Percentiles rank a stretch among this genome's conserved stretches.
These are phyloP conservation scores for Epinephelus fuscoguttatus DNA, from an alignment of 2,113 vertebrate genomes.

Conservation along the genomic window DNA sequence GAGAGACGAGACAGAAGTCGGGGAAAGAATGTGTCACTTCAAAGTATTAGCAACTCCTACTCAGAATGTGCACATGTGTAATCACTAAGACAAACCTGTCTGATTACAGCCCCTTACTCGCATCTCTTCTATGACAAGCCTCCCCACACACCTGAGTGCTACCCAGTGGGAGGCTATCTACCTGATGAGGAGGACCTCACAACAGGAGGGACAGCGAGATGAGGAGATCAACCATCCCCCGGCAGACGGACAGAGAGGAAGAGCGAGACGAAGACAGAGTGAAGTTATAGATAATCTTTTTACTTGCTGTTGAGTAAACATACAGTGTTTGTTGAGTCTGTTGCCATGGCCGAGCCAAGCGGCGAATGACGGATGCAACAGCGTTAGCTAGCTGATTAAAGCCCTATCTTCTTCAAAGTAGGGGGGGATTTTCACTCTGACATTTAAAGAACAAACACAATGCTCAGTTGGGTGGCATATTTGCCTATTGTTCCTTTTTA, in stretches of 20 bases:
- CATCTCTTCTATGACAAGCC: conserved; percentile 20
- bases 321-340: conserved; percentile 74
- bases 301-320: conserved; percentile 73
- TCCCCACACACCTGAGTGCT: conserved; percentile 23
- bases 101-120: conserved; percentile 6
- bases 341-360: conserved; percentile 64
- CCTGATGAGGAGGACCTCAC: conserved; percentile 49
- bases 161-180: conserved; percentile 37
- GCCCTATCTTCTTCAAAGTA: conserved; percentile 76
- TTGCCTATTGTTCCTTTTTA: conserved; percentile 80
- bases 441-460: conserved; percentile 87
- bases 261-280: conserved; percentile 30
- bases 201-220: conserved; percentile 31
- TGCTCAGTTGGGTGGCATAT: conserved; percentile 83
- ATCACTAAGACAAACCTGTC: conserved; percentile 34
- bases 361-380: conserved; percentile 57
- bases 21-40: conserved; percentile 27
- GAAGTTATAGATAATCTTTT: conserved; percentile 75
- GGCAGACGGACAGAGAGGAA: conserved; percentile 37
- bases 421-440: conserved; percentile 83
- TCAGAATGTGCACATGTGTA: not conserved
- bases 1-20: conserved; percentile 19
- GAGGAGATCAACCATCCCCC: conserved; percentile 26
- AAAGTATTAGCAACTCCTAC: conserved; percentile 10
- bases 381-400: conserved; percentile 76